Evolutionary conservation across 2,797 vertebrate species (phyloP), one percentile per base, ranked within the genome.

Genomic region (Poecilia wingei): DNA sequence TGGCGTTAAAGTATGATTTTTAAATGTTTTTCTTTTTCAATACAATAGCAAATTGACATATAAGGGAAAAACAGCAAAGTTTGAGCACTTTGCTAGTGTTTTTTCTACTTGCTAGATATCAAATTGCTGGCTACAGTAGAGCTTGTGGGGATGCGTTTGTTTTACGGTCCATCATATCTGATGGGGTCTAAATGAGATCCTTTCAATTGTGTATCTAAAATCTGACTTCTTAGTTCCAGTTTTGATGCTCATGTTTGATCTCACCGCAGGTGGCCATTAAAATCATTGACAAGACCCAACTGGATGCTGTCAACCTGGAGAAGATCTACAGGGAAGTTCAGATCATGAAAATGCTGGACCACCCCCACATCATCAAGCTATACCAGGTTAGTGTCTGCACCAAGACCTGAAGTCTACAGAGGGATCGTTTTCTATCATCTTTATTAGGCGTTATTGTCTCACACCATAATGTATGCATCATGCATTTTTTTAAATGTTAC

Each of bases 281-380:
- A 96, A 99, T 99, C 90, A 99, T 99, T 39, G 98, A 99, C 94
- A 99, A 99, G 93, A 99, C 98, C 86, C 98, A 99, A 90, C 95
- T 99, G 94, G 98, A 99, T 90, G 97, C 97, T 57, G 97, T 99
- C 79, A 99, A 99, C 87, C 95, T 99, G 94, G 97, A 99, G 94
- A 99, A 99, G 94, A 98, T 99, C 94, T 99, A 99, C 94, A 95
- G 98, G 82, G 98, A 99, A 88, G 98, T 99, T 77, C 97, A 99
- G 93, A 99, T 99, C 92, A 99, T 99, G 98, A 99, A 99, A 92
- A 96, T 99, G 97, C 95, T 99, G 81, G 97, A 99, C 94, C 98
- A 99, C 87, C 98, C 98, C 3, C 98, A 99, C 91, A 98, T 99
- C 83, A 99, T 99, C 91, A 99, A 98, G 92, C 96, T 99, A 78